Percentiles rank a stretch among this genome's conserved stretches.
These are phyloP conservation scores for Gadus chalcogrammus DNA, from an alignment of 2,113 vertebrate species.

Conservation along the genomic window DNA sequence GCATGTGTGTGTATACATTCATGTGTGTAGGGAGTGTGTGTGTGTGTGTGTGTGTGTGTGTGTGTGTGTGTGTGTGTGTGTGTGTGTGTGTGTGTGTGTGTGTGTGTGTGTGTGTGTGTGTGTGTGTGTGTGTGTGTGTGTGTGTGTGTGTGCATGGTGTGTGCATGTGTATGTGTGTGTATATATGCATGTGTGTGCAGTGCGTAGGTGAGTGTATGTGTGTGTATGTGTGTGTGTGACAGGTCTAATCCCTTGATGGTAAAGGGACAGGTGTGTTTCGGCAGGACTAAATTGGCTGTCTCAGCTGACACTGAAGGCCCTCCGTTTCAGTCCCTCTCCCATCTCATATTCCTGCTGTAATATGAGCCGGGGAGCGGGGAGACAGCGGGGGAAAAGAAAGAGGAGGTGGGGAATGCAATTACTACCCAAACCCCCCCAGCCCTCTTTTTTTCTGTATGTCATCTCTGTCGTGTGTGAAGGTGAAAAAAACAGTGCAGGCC, in stretches of 20 bases:
- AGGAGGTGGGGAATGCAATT: slow-evolving; percentile 53
- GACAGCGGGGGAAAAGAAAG: slow-evolving; percentile 45
- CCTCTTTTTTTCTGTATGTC: too few relatives aligned
- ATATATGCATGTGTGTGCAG: not conserved
- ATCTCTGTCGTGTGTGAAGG: too few relatives aligned
- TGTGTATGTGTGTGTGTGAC: slow-evolving; percentile 4
- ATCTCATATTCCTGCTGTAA: slow-evolving; percentile 53
- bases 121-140: not conserved
- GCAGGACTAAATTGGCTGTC: slow-evolving; percentile 61
- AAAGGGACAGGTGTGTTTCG: slow-evolving; percentile 45
- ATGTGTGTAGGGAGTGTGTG: too few relatives aligned
- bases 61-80: too few relatives aligned
- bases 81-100: slow-evolving; percentile 13
- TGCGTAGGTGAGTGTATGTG: not conserved
- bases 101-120: not conserved
- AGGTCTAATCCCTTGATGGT: slow-evolving; percentile 15
- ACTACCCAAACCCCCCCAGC: not conserved
- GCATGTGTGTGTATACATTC: not conserved
- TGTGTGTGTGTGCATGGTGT: too few relatives aligned
- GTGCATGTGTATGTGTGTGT: too few relatives aligned
- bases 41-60: too few relatives aligned
- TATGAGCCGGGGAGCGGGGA: slow-evolving; percentile 31
- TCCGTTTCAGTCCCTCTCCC: slow-evolving; percentile 30
- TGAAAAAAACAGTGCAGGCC: too few relatives aligned
- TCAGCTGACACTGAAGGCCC: slow-evolving; percentile 44